Evolutionary conservation across 2,797 vertebrate species (phyloP), one percentile per base, ranked within the genome.

Genomic region (Rachycentron canadum): DNA sequence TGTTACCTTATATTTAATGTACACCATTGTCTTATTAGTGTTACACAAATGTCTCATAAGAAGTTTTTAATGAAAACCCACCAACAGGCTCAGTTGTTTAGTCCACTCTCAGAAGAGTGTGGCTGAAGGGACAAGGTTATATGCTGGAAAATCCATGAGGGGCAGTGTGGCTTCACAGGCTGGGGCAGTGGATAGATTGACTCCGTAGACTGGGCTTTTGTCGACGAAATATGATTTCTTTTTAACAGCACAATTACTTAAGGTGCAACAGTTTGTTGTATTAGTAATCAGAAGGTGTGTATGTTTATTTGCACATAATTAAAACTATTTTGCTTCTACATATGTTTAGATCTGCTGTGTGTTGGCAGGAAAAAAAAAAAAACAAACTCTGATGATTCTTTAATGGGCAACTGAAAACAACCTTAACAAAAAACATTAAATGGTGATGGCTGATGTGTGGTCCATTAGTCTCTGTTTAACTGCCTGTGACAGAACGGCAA

Each of bases 121-220:
- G 70, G 68, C 68, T 77, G 56, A 28, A 77, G 78, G 79, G 77
- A 78, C 23, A 12, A 65, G 76, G 85, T 76, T 90, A 34, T 90
- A 61, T 87, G 73, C 72, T 66, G 61, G 65, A 66, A n/a, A 75
- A 65, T 82, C 91, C 89, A 89, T 81, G 59, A 90, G 87, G 84
- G 87, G 81, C 88, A 90, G 87, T 90, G 81, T 88, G 81, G 81
- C 78, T 77, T 73, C 84, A 87, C 75, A 56, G 67, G 69, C 81
- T 50, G 63, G 5, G 69, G 69, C 70, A 73, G 67, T 61, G 57
- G 67, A 73, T 53, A 38, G 55, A 69, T 73, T 57, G 30, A 75
- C 53, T 23, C 56, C 45, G 19, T 47, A 21, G 45, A 17, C 2
- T 2, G 13, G 38, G 21, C 2, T 63, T 68, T 64, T 1, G 0